phyloP scores from a whole-genome alignment of 2,888 invertebrate genomes.

The Cybosia mesomella region DNA sequence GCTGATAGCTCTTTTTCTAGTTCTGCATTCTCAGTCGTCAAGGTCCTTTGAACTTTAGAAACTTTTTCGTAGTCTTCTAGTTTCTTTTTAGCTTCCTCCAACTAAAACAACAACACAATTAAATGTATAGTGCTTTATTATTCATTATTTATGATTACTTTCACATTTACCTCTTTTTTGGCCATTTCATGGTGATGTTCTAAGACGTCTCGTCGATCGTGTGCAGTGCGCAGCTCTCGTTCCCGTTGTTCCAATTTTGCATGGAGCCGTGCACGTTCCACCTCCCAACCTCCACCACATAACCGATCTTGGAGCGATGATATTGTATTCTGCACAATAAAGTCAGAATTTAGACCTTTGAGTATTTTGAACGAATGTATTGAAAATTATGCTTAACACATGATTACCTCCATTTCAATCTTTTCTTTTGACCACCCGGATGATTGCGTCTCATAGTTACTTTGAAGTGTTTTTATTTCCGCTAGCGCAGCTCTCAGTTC shows the following conservation, averaged over 20 bases:
- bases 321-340: conserved; percentile 69
- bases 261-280: conserved; percentile 90
- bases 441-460: conserved; percentile 89
- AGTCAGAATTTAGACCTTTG: not conserved
- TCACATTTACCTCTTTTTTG: conserved; percentile 78
- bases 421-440: conserved; percentile 92
- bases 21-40: conserved; percentile 91
- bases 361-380: not conserved
- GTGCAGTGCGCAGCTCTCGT: conserved; percentile 90
- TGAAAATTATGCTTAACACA: not conserved
- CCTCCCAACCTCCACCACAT: conserved; percentile 86
- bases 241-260: conserved; percentile 91
- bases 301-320: conserved; percentile 81
- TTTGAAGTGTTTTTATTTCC: conserved; percentile 89
- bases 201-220: conserved; percentile 92
- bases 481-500: conserved; percentile 88
- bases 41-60: conserved; percentile 92
- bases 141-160: not conserved
- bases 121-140: not conserved
- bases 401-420: conserved; percentile 88
- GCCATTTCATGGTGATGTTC: conserved; percentile 91
- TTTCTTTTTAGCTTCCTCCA: conserved; percentile 93
- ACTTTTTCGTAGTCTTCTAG: conserved; percentile 95
- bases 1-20: conserved; percentile 92
- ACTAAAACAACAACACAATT: conserved; percentile 67